Conservation (phyloP, 2,888 invertebrate genomes). For the Serripes groenlandicus region DNA sequence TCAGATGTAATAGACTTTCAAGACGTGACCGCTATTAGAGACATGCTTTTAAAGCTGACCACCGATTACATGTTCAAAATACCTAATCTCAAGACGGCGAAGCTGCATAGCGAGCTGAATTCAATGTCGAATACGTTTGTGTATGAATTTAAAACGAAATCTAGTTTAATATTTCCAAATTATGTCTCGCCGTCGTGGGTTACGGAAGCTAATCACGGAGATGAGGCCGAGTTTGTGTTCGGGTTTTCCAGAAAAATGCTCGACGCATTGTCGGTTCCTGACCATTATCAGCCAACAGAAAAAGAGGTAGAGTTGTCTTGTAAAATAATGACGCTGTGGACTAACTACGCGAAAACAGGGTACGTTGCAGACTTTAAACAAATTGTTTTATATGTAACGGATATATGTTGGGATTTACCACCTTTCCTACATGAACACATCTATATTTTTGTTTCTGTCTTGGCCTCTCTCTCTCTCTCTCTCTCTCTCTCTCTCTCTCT, state of each 20-base stretch:
- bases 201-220: slow-evolving; percentile 38
- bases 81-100: slow-evolving; percentile 36
- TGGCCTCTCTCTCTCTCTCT: too few relatives aligned
- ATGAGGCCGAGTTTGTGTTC: slow-evolving; percentile 43
- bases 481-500: too few relatives aligned
- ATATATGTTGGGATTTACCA: too few relatives aligned
- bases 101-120: slow-evolving; percentile 7
- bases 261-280: slow-evolving; percentile 15
- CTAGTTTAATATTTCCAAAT: slow-evolving; percentile 25
- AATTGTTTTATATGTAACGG: too few relatives aligned
- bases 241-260: slow-evolving; percentile 45
- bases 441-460: too few relatives aligned
- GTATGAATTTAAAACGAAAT: slow-evolving; percentile 29
- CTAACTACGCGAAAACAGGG: slow-evolving; percentile 49
- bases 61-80: slow-evolving; percentile 46
- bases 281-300: background rate
- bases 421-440: too few relatives aligned
- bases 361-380: too few relatives aligned
- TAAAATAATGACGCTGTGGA: slow-evolving; percentile 40
- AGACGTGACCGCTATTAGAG: background rate
- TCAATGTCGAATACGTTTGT: slow-evolving; percentile 17
- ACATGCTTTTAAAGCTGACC: slow-evolving; percentile 36
- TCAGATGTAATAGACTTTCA: slow-evolving; percentile 17
- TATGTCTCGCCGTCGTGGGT: slow-evolving; percentile 37
- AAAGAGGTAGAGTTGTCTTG: slow-evolving; percentile 28